Evolutionary conservation across 2,113 vertebrate genomes (phyloP).

Genomic region (Proterorhinus semilunaris): DNA sequence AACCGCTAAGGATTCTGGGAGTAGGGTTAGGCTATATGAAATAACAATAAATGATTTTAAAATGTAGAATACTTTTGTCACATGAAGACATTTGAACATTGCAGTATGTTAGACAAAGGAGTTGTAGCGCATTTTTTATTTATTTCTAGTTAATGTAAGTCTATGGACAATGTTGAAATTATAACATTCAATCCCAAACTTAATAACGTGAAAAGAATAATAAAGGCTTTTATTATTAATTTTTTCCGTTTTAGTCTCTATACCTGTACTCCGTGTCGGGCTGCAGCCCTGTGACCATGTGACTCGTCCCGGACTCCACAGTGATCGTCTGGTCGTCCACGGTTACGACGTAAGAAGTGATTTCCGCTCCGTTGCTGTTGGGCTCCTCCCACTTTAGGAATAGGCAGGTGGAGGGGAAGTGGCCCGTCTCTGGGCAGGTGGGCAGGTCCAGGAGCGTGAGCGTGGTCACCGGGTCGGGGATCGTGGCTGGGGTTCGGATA

Average conservation of each 20-base stretch:
- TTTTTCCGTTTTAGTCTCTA: conserved; percentile 14
- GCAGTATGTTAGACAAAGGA: too few species aligned
- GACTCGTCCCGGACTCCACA: conserved; percentile 79
- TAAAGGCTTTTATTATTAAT: not conserved
- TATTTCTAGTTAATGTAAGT: too few species aligned
- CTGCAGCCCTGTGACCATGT: conserved; percentile 82
- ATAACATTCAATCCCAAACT: too few species aligned
- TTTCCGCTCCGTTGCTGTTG: conserved; percentile 89
- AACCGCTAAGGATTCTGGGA: too few species aligned
- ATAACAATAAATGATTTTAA: too few species aligned
- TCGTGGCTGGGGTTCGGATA: conserved; percentile 85
- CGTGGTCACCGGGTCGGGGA: conserved; percentile 80
- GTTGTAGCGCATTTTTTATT: too few species aligned
- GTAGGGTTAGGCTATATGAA: too few species aligned
- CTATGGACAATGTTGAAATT: too few species aligned
- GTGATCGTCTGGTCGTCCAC: conserved; percentile 81
- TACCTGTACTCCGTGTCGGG: conserved; percentile 95
- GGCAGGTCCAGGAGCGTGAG: conserved; percentile 84
- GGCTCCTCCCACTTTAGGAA: conserved; percentile 93
- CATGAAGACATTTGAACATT: too few species aligned
- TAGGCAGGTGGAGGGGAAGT: conserved; percentile 87
- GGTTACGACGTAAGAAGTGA: conserved; percentile 86
- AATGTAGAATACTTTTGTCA: too few species aligned
- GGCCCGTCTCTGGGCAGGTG: conserved; percentile 62
- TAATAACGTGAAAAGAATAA: too few species aligned